Evolutionary conservation across 1,140 invertebrate genomes (phyloP), one percentile per base, ranked within the genome.

Genomic region (Caenorhabditis remanei): DNA sequence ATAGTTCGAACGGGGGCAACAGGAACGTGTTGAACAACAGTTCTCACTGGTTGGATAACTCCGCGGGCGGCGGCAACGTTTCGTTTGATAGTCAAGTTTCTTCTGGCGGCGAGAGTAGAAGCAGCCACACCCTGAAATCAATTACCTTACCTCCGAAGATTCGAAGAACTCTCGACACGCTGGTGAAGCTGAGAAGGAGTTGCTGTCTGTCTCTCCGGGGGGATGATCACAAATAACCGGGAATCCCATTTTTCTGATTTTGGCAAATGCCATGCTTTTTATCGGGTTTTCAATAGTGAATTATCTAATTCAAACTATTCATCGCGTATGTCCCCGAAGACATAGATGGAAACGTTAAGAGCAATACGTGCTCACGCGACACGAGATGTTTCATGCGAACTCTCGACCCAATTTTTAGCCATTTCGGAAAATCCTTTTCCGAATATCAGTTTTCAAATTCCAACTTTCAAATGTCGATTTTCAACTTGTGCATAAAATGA

Each of bases 201-300:
- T 79, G 71, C 46, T 79, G 71, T 79, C 71, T 50, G 9, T 67
- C 65, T 79, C 71, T 21, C 71, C 71, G 46, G 71, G 14, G 14
- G 21, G n/a, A 19, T 13, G 4, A 13, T 48, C 19, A 40, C 32
- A 40, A 50, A 2, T 50, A 79, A 48, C 40, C 14, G 43, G 19
- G 71, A 50, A 11, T 32, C 11, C 21, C 6, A n/a, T 21, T 48
- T 19, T 19, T 48, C 8, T 19, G 21, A 43, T 24, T 48, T 21
- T 24, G 46, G 71, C 43, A 21, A 21, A 21, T 5, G 46, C 71
- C 43, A 21, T 46, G 71, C 71, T 79, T 50, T 79, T 5, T 50
- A 79, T 79, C 71, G n/a, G 71, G 71, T 79, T 79, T 79, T 79
- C 71, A 79, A 79, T 79, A 79, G 71, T 79, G 43, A 40, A 46